Base-by-base conservation (phyloP, 2,797 vertebrate species). In the Thunnus albacares region DNA sequence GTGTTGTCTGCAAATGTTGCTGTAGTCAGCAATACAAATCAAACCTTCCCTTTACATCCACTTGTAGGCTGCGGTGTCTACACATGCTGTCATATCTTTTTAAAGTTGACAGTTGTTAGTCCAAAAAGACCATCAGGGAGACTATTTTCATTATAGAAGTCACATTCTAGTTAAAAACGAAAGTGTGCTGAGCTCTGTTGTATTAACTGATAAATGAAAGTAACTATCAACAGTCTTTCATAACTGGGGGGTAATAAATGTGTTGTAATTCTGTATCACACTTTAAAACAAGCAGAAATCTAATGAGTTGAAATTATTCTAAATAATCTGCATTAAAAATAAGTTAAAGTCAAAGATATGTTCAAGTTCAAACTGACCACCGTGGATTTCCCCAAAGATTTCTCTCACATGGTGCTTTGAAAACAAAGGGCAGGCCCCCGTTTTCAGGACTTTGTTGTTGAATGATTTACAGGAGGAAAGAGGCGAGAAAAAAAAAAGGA, bases 401-500 rank as follows among this genome's bases (percentile, higher is more conserved):
- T 51, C 18, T 53, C 61, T 45, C 22, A 58, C 55, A 26, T 5
- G 5, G 13, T 38, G 22, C 47, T 56, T 28, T 52, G 3, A 55
- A 43, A 71, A 75, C 18, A n/a, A 71, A 69, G 17, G n/a, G 15
- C 30, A 10, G 10, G 22, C 43, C 63, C 4, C 6, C 8, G 6
- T 49, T 20, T 58, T 62, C 4, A 47, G 41, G 22, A 24, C 28
- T 22, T 18, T 67, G 24, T 43, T 49, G 26, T 55, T 65, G 47
- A 59, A 28, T 35, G 58, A 61, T 68, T 79, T 30, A 66, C 5
- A 22, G 67, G 38, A 76, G 45, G 30, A 60, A 73, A 51, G 43
- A 47, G 15, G 18, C n/a, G 11, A 47, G 9, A 35, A n/a, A 18
- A n/a, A 18, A n/a, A 22, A 20, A 20, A 57, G 13, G 20, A 63